phyloP scores from a whole-genome alignment of 2,797 vertebrate species.

The Danio jaintianensis region DNA sequence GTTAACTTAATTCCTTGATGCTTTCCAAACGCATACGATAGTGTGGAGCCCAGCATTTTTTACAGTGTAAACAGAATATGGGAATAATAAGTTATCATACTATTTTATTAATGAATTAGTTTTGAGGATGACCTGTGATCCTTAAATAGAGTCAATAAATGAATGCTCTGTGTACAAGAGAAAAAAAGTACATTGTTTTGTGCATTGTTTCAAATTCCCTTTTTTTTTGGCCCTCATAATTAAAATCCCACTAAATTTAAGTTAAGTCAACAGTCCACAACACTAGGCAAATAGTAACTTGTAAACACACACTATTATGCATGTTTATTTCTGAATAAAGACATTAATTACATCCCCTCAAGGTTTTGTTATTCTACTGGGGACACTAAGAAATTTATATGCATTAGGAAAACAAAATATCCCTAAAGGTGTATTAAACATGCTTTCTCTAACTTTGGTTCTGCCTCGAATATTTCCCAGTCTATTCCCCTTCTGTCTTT shows the following conservation, averaged over 20 bases:
- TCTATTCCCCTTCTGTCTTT: constrained; percentile 6
- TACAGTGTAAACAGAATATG: too few relatives aligned
- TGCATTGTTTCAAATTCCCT: too few relatives aligned
- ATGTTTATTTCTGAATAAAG: background rate
- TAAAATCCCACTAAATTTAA: background rate
- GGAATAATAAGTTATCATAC: too few relatives aligned
- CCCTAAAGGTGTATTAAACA: background rate
- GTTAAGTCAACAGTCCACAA: background rate
- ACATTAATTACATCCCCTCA: background rate
- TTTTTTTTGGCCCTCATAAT: too few relatives aligned
- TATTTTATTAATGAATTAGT: too few relatives aligned
- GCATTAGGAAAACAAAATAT: background rate
- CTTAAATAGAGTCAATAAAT: too few relatives aligned
- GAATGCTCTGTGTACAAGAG: too few relatives aligned
- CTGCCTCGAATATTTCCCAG: background rate
- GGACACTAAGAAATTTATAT: background rate
- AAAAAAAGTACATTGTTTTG: too few relatives aligned
- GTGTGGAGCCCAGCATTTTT: too few relatives aligned
- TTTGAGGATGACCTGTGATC: too few relatives aligned
- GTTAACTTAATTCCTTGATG: too few relatives aligned
- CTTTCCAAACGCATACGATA: too few relatives aligned
- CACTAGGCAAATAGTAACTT: background rate
- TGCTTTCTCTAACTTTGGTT: background rate
- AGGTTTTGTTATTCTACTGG: background rate
- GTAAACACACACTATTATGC: background rate